Evolutionary conservation across 2,797 vertebrate species (phyloP).

Genomic region (Corythornis leucogaster): DNA sequence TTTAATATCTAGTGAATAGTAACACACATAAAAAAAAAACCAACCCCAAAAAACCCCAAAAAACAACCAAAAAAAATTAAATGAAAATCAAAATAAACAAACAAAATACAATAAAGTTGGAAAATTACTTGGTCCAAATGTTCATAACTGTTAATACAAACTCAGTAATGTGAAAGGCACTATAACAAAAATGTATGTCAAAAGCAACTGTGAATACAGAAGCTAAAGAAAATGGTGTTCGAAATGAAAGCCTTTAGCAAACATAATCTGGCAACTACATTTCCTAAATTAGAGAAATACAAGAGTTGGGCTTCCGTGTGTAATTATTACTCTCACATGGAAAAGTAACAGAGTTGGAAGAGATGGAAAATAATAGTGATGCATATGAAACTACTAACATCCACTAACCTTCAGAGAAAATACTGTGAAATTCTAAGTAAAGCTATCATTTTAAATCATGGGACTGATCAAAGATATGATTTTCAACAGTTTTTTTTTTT

Average conservation of each 20-base stretch:
- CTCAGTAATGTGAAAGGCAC: not conserved
- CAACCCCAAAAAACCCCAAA: no score
- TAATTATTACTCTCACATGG: not conserved
- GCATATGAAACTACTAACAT: not conserved
- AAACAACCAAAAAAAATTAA: no score
- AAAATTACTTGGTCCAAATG: not conserved
- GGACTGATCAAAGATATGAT: not conserved
- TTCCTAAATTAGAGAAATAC: not conserved
- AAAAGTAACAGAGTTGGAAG: not conserved
- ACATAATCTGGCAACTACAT: not conserved
- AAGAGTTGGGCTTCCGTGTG: not conserved
- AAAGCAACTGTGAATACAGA: not conserved
- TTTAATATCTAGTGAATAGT: not conserved
- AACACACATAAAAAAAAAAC: not conserved
- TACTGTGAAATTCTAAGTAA: not conserved
- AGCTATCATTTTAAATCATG: not conserved
- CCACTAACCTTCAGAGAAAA: not conserved
- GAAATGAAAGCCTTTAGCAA: not conserved
- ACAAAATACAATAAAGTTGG: not conserved
- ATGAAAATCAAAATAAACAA: no score
- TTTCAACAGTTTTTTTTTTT: not conserved
- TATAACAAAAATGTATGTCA: not conserved
- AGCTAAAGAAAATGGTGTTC: not conserved
- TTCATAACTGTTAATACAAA: not conserved
- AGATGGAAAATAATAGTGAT: not conserved